Evolutionary conservation across 2,888 invertebrate species (phyloP), one percentile per base, ranked within the genome.

Genomic region (Pherbina coryleti): DNA sequence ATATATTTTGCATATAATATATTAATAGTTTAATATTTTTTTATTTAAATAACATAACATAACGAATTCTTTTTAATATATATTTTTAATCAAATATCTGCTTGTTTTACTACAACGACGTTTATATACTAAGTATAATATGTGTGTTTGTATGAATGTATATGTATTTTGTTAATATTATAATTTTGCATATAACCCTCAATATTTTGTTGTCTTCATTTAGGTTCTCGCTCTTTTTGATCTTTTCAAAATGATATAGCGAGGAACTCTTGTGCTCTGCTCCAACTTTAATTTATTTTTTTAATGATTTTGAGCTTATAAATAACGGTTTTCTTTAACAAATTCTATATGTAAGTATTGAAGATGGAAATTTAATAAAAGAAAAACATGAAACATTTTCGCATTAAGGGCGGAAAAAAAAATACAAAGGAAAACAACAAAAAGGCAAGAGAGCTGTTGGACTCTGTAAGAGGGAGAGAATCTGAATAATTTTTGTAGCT

Each of bases 21-120:
- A 72, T 64, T 69, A 72, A 72, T 77, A 62, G 37, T 53, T 78
- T 60, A 78, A 53, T 79, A 76, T 64, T 76, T 73, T 78, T 78
- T 55, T 51, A 76, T 78, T 80, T 75, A 75, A 51, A 78, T 77
- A 75, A 69, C 78, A 75, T 73, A 79, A 77, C 73, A 73, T 79
- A 79, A 79, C 79, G 71, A 79, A 64, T 77, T 75, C 28, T 70
- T 71, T 62, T 64, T 69, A 78, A 81, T 82, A 74, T 77, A 79
- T 79, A 78, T 78, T 79, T 80, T 78, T 74, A 69, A 74, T 76
- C 57, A 72, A 71, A 31, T 73, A 76, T 74, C 53, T 75, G 60
- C 55, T 64, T 79, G 73, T 70, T 81, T 84, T 83, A 83, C 85
- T 85, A 84, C 87, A 87, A 88, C 86, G 84, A 87, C 81, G 81